Evolutionary conservation across 2,113 vertebrate species (phyloP).

Genomic region (Onychostruthus taczanowskii): DNA sequence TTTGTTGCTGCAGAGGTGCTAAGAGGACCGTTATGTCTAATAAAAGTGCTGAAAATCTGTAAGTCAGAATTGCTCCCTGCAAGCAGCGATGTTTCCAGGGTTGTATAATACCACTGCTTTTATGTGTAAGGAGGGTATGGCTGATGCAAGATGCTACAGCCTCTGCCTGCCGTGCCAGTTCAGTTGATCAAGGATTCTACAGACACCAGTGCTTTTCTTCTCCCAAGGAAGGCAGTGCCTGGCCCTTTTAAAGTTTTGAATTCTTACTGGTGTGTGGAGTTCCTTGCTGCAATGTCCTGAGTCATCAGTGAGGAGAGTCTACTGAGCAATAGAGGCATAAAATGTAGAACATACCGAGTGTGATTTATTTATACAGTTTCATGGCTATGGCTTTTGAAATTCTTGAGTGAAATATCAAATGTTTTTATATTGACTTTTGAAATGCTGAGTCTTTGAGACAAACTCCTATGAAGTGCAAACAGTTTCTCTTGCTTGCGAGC

Average conservation of each 20-base stretch:
- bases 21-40: accelerated
- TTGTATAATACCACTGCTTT: neutral
- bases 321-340: neutral
- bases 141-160: neutral
- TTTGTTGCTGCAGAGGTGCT: neutral
- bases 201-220: neutral
- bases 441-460: neutral
- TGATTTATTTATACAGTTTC: neutral
- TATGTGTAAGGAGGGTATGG: neutral
- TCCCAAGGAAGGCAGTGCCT: neutral
- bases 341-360: neutral
- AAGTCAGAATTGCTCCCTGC: neutral
- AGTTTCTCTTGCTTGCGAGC: neutral
- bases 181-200: neutral
- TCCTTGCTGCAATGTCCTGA: neutral
- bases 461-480: neutral
- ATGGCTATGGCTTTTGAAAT: neutral
- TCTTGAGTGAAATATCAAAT: neutral
- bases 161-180: accelerated
- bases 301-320: neutral
- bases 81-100: neutral
- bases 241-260: neutral
- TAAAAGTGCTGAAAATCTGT: neutral
- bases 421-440: neutral
- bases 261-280: neutral